Base-by-base conservation (phyloP, 2,113 vertebrate species). In the Hipposideros armiger region DNA sequence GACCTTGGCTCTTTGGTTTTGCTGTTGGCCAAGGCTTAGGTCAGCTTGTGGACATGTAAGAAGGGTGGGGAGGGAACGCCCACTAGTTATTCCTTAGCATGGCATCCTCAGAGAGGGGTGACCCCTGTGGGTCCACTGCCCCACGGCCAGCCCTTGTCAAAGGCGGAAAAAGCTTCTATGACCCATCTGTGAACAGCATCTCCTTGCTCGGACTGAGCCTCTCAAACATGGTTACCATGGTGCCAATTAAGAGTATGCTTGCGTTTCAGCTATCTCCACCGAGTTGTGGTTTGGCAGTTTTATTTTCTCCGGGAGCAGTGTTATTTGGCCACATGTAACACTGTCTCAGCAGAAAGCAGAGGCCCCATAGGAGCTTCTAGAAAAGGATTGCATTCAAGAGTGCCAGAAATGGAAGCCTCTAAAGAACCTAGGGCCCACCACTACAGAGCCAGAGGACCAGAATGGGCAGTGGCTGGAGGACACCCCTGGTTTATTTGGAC, bases 101-200 rank as follows among this genome's bases (percentile, higher is more conserved):
- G 26, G 66, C 16, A 4, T 62, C 73, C 52, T 42, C 17, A 32
- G 45, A 86, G 30, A 32, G 13, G 5, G 42, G 10, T 1, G 10
- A 10, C 11, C 15, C 6, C 30, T 30, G 3, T 0, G 5, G 17
- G 26, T 32, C 54, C 5, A 0, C 7, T 0, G 5, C 42, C 42
- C 56, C 70, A 32, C 2, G 5, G 26, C 67, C 32, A 45, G 3
- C 17, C 28, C 66, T 50, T 11, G 5, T 16, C 89, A 60, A 36
- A 52, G 24, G 50, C 40, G 6, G 45, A 60, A 76, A 15, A 40
- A 7, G 26, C 2, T 28, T 50, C 87, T 14, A 0, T 2, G 7
- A 1, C 3, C 7, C 2, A 0, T 5, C 5, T 14, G 30, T 28
- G 69, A 70, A 3, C 32, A 4, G 7, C 69, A 11, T 13, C 17